Conservation (phyloP, 2,113 vertebrate genomes). For the Theristicus caerulescens region DNA sequence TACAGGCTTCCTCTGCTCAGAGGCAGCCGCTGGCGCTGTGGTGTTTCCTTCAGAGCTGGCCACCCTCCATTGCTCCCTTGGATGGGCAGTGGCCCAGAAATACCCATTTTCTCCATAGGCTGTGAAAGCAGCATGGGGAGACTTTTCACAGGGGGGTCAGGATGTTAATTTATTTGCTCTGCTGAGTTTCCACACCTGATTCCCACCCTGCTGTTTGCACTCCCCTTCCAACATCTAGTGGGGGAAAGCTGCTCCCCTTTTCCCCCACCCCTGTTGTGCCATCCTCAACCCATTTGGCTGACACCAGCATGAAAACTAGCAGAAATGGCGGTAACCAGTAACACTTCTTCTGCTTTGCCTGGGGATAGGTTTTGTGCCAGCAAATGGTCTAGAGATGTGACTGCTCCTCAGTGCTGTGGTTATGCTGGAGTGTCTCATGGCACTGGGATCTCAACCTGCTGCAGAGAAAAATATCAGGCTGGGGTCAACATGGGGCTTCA, state of each 20-base stretch:
- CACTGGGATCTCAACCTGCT: background rate
- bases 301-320: fast-evolving
- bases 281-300: background rate
- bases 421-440: background rate
- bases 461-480: background rate
- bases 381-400: background rate
- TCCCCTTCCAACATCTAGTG: background rate
- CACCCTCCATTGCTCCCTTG: background rate
- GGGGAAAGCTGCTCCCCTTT: background rate
- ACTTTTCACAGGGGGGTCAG: background rate
- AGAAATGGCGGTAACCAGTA: background rate
- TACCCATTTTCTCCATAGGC: background rate
- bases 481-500: background rate
- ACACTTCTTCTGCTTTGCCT: background rate
- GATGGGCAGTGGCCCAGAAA: fast-evolving
- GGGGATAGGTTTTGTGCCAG: background rate
- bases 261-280: background rate
- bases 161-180: background rate
- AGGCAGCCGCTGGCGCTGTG: fast-evolving
- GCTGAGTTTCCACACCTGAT: background rate
- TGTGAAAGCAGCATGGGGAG: background rate
- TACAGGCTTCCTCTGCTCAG: background rate
- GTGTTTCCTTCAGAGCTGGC: background rate
- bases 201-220: background rate
- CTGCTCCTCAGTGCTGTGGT: background rate